Evolutionary conservation across 2,797 vertebrate genomes (phyloP), one percentile per base, ranked within the genome.

Genomic region (Sparus aurata): DNA sequence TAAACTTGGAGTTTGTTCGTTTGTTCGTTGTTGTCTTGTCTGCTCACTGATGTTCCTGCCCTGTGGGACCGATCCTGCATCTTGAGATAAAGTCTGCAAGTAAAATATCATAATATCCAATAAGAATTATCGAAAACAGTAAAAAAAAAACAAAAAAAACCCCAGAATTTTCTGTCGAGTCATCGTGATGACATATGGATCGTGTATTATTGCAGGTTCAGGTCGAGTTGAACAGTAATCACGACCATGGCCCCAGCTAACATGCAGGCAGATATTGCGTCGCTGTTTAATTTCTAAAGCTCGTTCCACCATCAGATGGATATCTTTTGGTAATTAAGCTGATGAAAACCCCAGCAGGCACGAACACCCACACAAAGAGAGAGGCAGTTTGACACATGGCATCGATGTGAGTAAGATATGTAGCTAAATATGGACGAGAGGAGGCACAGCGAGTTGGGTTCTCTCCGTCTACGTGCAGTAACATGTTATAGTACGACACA

Each of bases 251-350:
- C 77, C 75, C 79, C 75, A 23, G 27, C 84, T 78, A 76, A 85
- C 64, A 84, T 80, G 69, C 69, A 66, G 57, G 65, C 69, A 59
- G 30, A 77, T 77, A 82, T 80, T 80, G 61, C 84, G 63, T 45
- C 67, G 60, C 72, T 66, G 81, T 64, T 73, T 82, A 66, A 80
- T 87, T 77, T 75, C 57, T 73, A 20, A 77, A 81, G 61, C 79
- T 81, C 73, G 82, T 82, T 87, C 52, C 77, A 13, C 67, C 46
- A 68, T 20, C 81, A 85, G 88, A 89, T 85, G 59, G 77, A 83
- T 73, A 85, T 86, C 83, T 84, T 72, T 63, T 61, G 61, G 82
- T 75, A 82, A 86, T 88, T 86, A 88, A 85, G 67, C 45, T 15
- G 58, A 73, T 82, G 62, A 76, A 81, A 75, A 60, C 53, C 80